Evolutionary conservation across 2,888 invertebrate species (phyloP).

Genomic region (Drosophila parthenogenetica): DNA sequence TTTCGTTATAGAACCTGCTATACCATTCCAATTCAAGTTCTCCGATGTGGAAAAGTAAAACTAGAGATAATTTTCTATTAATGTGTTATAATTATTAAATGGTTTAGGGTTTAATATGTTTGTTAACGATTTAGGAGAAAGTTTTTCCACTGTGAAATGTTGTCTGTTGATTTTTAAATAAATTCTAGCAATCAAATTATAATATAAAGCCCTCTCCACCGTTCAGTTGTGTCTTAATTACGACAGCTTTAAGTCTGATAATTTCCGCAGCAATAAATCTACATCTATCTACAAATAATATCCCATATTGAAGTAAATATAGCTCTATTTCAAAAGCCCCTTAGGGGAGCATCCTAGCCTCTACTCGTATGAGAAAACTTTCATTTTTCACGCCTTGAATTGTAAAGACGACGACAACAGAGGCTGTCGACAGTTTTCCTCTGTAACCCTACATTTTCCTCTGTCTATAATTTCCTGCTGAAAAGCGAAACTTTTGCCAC

Average conservation of each 20-base stretch:
- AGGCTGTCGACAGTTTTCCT: constrained; percentile 36
- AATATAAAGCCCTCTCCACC: neutral
- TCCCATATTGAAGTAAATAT: constrained; percentile 2
- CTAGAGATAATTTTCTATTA: too few species aligned
- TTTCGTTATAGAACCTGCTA: constrained; percentile 78
- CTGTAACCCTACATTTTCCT: neutral
- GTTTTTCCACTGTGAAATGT: too few species aligned
- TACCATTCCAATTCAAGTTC: constrained; percentile 82
- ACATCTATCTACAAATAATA: neutral
- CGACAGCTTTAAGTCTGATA: neutral
- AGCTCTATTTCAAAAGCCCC: neutral
- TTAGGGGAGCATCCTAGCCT: neutral
- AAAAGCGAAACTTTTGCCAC: constrained; percentile 59
- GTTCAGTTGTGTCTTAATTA: neutral
- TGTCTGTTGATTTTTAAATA: too few species aligned
- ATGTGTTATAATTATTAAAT: too few species aligned
- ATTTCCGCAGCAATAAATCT: neutral
- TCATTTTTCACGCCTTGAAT: constrained; percentile 31
- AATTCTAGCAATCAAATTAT: neutral
- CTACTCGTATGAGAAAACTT: constrained; percentile 10
- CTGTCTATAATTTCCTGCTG: neutral
- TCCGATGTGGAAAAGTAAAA: constrained; percentile 59
- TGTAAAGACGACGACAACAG: constrained; percentile 37
- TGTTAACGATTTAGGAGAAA: too few species aligned
- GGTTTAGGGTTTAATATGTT: too few species aligned